phyloP scores from a whole-genome alignment of 2,888 invertebrate species.

The Cacoxenus indagator region DNA sequence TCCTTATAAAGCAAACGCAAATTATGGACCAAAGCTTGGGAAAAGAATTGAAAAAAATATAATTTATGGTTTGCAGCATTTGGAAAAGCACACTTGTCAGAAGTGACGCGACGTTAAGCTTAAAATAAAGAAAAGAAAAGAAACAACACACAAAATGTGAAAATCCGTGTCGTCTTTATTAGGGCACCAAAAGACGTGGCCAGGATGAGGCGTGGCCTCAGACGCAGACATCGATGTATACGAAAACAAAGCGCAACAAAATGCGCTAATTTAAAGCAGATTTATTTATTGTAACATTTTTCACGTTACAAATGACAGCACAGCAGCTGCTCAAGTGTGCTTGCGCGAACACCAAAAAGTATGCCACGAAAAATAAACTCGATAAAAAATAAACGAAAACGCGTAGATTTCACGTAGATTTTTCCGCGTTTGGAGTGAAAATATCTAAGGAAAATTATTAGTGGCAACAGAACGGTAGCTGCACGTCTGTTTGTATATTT shows the following conservation, averaged over 20 bases:
- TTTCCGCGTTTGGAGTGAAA: not conserved
- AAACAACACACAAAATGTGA: not conserved
- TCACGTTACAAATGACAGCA: constrained; percentile 47
- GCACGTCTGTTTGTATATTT: constrained; percentile 15
- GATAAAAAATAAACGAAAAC: not conserved
- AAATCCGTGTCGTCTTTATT: not conserved
- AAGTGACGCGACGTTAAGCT: too few species aligned
- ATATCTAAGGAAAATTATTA: constrained; percentile 11
- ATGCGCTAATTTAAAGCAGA: constrained; percentile 65
- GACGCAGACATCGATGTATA: too few species aligned
- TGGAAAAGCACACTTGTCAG: not conserved
- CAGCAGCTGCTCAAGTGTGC: constrained; percentile 50
- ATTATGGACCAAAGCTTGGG: not conserved
- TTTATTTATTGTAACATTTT: constrained; percentile 63
- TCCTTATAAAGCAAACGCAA: not conserved
- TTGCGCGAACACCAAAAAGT: not conserved
- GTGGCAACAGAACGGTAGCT: constrained; percentile 11
- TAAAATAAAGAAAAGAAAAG: not conserved
- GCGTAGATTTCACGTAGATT: not conserved
- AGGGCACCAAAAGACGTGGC: too few species aligned
- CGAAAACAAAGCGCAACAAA: constrained; percentile 37
- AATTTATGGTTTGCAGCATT: not conserved
- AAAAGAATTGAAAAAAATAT: not conserved
- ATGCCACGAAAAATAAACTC: not conserved
- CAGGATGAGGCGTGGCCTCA: too few species aligned